Base-by-base conservation (phyloP, 2,797 vertebrate genomes). In the Sebastes oblongus region DNA sequence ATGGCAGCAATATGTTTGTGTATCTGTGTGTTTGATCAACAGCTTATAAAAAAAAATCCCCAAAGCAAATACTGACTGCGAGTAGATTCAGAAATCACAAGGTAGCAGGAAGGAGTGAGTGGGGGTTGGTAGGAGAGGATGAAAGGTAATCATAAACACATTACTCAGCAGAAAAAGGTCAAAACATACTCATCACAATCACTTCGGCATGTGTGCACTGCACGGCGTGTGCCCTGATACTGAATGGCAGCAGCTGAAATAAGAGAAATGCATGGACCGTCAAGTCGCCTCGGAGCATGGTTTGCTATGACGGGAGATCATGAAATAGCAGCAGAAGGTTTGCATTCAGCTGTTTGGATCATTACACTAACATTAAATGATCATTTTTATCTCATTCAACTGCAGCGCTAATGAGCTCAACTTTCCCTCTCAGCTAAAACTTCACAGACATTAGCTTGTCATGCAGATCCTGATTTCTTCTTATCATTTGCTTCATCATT, bases 331-430 rank as follows among this genome's bases (percentile, higher is more conserved):
- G 59, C 74, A 22, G 39, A 71, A 64, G 64, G 71, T 67, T 82
- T 70, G 65, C 77, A n/a, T 65, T 81, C 22, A 11, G 30, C 52
- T 85, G 39, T 86, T 79, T 84, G 79, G 85, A 78, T 89, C 84
- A 82, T 92, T 81, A 79, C 77, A 32, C 75, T 2, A 25, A 86
- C 88, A 89, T 90, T 78, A 86, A 81, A 78, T 72, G 2, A 79
- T 89, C 56, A 74, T 91, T 88, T 87, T 74, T 70, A 30, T 76
- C 69, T 81, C 77, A 81, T 90, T 85, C 65, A 74, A 34, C 75
- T 54, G 56, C 61, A 50, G 68, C 27, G 2, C 32, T 90, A 84
- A 82, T 84, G 67, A 65, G 66, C 46, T 77, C n/a, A 73, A 68
- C 34, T 80, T 71, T 64, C 68, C 77, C 75, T 91, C 85, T 77